phyloP scores from a whole-genome alignment of 2,797 vertebrate species.

The Gymnocypris eckloni region DNA sequence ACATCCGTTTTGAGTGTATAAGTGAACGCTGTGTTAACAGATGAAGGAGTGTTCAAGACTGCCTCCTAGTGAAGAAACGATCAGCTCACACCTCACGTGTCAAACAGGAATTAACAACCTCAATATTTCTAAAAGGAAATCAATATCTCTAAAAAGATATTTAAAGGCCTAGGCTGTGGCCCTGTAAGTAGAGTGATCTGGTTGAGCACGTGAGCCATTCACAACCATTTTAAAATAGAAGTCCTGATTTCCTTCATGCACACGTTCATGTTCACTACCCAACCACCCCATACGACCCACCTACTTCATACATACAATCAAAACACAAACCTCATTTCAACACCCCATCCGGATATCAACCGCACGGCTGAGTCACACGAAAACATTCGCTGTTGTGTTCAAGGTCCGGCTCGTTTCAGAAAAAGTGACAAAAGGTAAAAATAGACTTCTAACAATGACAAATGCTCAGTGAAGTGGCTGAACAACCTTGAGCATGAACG shows the following conservation, averaged over 20 bases:
- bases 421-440: slow-evolving; percentile 33
- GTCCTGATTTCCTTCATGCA: slow-evolving; percentile 40
- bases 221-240: neutral
- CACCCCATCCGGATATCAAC: neutral
- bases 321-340: slow-evolving; percentile 38
- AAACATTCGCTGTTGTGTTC: slow-evolving; percentile 11
- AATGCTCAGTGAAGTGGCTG: slow-evolving; percentile 20
- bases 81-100: slow-evolving; percentile 2
- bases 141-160: slow-evolving; percentile 49
- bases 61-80: slow-evolving; percentile 31
- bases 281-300: neutral
- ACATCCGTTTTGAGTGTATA: no score
- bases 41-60: slow-evolving; percentile 15
- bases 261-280: neutral
- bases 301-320: neutral
- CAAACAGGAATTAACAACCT: slow-evolving; percentile 40
- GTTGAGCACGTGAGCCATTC: neutral
- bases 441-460: slow-evolving; percentile 40
- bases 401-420: slow-evolving; percentile 27
- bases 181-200: neutral
- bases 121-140: slow-evolving; percentile 19
- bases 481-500: slow-evolving; percentile 39
- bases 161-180: neutral
- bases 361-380: neutral
- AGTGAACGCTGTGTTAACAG: neutral